Percentiles rank a stretch among this genome's conserved stretches.
These are phyloP conservation scores for Coreius guichenoti DNA, from an alignment of 2,797 vertebrate species.

Conservation along the genomic window DNA sequence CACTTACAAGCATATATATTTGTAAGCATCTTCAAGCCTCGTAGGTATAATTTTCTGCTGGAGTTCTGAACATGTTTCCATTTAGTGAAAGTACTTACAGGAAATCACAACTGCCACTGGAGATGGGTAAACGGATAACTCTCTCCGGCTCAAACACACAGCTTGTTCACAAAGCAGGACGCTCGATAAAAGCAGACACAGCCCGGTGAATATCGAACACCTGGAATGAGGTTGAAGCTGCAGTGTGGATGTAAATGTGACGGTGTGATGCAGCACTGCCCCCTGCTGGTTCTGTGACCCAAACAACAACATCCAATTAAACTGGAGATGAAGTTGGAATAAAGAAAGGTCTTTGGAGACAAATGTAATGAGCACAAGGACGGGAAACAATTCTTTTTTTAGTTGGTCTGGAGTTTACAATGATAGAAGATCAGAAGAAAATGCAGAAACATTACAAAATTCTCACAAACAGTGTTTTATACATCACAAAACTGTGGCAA, in stretches of 20 bases:
- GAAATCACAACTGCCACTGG: slow-evolving; percentile 50
- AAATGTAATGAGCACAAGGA: slow-evolving; percentile 14
- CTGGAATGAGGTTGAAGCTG: slow-evolving; percentile 32
- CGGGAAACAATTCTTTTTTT: not conserved
- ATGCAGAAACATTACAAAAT: not conserved
- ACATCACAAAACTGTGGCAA: not conserved
- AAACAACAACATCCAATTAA: slow-evolving; percentile 39
- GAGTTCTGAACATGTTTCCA: slow-evolving; percentile 62
- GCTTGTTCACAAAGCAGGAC: slow-evolving; percentile 53
- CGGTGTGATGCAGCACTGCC: slow-evolving; percentile 67
- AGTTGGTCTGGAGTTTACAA: not conserved
- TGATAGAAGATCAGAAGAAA: not conserved
- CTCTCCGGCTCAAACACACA: slow-evolving; percentile 46
- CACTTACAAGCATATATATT: slow-evolving; percentile 24
- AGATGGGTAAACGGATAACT: slow-evolving; percentile 56
- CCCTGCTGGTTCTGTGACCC: slow-evolving; percentile 62
- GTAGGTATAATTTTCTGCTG: slow-evolving; percentile 61
- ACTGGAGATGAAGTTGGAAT: not conserved
- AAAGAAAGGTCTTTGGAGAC: slow-evolving; percentile 11
- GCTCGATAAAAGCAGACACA: slow-evolving; percentile 47
- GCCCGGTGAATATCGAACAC: slow-evolving; percentile 45
- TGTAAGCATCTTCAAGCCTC: slow-evolving; percentile 38
- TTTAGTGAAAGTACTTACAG: slow-evolving; percentile 46
- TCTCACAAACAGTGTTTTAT: slow-evolving; percentile 9
- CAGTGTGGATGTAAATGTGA: not conserved